Conservation (phyloP, 2,113 vertebrate genomes). For the Tapirus terrestris region DNA sequence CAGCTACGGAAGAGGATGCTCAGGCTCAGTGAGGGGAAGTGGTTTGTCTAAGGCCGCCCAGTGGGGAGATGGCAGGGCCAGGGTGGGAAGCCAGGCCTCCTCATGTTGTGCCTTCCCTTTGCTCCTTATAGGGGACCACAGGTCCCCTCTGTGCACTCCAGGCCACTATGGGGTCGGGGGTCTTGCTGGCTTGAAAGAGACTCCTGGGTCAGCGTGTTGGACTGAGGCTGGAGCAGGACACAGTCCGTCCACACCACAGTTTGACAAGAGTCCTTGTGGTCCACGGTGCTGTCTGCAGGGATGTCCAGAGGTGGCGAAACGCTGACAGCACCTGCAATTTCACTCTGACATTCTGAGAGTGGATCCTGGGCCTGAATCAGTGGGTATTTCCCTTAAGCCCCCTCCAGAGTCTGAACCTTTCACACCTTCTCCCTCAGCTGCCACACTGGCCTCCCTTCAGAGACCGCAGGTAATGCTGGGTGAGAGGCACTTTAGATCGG, state of each 20-base stretch:
- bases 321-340: background rate
- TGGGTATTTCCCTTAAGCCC: background rate
- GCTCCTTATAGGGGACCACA: background rate
- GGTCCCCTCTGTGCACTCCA: background rate
- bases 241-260: no score
- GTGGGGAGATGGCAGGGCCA: background rate
- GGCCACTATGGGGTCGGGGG: background rate
- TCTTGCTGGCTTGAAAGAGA: background rate
- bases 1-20: background rate
- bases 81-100: background rate
- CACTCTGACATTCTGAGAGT: background rate
- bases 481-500: background rate
- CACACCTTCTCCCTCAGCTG: background rate
- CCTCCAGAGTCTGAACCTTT: background rate
- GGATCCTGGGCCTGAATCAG: background rate
- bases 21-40: no score
- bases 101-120: background rate
- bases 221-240: background rate
- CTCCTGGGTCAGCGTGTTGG: background rate
- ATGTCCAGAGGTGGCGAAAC: background rate
- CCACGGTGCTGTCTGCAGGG: background rate
- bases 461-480: background rate
- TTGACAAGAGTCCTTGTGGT: background rate
- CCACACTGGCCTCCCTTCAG: background rate
- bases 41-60: background rate